Base-by-base conservation (phyloP, 1,140 invertebrate genomes). In the Brachionus plicatilis region DNA sequence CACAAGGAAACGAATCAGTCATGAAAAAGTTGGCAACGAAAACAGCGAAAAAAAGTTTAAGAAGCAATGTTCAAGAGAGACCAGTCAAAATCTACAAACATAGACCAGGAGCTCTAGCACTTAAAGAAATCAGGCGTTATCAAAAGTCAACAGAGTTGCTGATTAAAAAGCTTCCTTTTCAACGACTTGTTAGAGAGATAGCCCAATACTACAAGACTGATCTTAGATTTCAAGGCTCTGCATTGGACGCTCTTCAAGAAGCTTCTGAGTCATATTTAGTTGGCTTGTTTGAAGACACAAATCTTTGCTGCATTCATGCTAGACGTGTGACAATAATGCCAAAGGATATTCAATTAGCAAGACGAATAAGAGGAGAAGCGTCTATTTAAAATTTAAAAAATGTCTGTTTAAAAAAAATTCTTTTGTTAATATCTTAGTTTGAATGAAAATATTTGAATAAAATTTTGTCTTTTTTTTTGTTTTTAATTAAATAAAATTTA, bases 251-350 rank as follows among this genome's bases (percentile, higher is more conserved):
- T 45, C 85, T 89, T 1, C 86, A 86, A 92, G 95, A 96, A 92
- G 95, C 95, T 17, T 94, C 93, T 86, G 95, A 96, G 88, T 94
- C 95, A 24, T 95, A 95, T 88, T 88, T 95, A 84, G 94, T 95
- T 9, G 94, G 94, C 86, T 91, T 96, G 14, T 96, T 88, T 92
- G 95, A 96, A 92, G 94, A 96, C 90, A 95, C 95, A 85, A 96
- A 96, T 90, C 92, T 96, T 92, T 96, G 95, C 91, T 94, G 95
- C 85, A 96, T 96, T 89, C 95, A 96, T 88, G 95, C 95, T 85
- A 96, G 96, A 90, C 93, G 95, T 87, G 95, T 97, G 45, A 96
- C 95, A 11, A 96, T 97, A 88, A 96, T 96, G 95, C 95, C 95
- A 80, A 96, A 96, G 91, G 95, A 96, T 88, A 96, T 97, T 87